phyloP scores from a whole-genome alignment of 2,888 invertebrate species.

The Caenorhabditis doughertyi region DNA sequence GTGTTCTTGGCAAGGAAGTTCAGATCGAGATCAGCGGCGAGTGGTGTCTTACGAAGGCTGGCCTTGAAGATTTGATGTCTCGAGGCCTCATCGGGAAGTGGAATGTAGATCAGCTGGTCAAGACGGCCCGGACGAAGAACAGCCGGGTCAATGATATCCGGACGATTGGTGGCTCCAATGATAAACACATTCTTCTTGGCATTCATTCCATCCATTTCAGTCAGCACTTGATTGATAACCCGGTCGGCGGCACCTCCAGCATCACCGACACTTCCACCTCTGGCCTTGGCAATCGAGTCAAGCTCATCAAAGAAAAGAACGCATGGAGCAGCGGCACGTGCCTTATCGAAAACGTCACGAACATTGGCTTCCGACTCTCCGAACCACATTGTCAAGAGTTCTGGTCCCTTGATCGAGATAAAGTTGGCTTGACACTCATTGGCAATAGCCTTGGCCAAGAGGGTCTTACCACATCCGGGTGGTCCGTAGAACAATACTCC shows the following conservation, averaged over 20 bases:
- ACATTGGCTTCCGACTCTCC: constrained; percentile 99
- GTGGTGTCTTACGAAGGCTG: constrained; percentile 80
- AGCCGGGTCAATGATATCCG: constrained; percentile 98
- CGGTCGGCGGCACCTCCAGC: constrained; percentile 95
- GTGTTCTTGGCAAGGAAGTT: constrained; percentile 87
- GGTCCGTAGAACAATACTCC: constrained; percentile 95
- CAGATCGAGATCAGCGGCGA: constrained; percentile 91
- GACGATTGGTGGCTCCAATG: constrained; percentile 92
- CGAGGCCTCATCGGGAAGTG: constrained; percentile 98
- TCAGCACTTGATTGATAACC: constrained; percentile 99
- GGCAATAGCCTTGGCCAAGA: constrained; percentile 90
- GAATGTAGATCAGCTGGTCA: constrained; percentile 99
- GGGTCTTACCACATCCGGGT: constrained; percentile 95
- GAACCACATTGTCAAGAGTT: constrained; percentile 99
- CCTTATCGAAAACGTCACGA: constrained; percentile 99
- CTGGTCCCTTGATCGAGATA: constrained; percentile 94
- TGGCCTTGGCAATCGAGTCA: constrained; percentile 99
- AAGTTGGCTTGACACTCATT: constrained; percentile 99
- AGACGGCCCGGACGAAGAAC: constrained; percentile 98
- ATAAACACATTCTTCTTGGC: constrained; percentile 99
- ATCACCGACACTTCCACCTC: constrained; percentile 88
- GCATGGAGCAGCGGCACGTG: constrained; percentile 98
- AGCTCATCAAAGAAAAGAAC: constrained; percentile 99
- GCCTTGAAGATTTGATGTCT: constrained; percentile 96
- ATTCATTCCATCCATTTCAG: constrained; percentile 99